Percentiles rank a stretch among this genome's conserved stretches.
Evolutionary conservation across 2,888 invertebrate species (phyloP).

Genomic region (Abscondita cerata): DNA sequence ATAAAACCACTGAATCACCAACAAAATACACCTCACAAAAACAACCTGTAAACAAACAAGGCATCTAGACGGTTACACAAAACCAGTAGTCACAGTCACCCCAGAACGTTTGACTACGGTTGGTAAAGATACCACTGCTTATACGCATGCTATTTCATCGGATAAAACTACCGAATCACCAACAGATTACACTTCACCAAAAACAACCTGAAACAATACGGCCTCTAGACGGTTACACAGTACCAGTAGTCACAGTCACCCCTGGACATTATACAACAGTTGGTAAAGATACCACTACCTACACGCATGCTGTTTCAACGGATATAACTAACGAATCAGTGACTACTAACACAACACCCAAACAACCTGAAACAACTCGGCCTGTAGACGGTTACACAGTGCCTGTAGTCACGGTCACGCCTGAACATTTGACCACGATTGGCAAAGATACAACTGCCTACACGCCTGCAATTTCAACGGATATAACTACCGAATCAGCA

Average conservation of each 20-base stretch:
- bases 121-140: too few species aligned
- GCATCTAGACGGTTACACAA: neutral
- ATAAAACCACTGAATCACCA: neutral
- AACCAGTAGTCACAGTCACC: neutral
- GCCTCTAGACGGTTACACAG: too few species aligned
- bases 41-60: neutral
- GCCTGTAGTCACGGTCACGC: neutral
- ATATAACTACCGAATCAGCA: neutral
- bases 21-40: neutral
- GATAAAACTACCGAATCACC: too few species aligned
- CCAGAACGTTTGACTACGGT: too few species aligned
- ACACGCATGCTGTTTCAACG: too few species aligned
- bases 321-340: neutral
- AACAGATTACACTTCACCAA: too few species aligned
- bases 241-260: too few species aligned
- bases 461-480: neutral
- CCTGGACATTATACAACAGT: too few species aligned
- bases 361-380: neutral
- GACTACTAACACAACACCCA: neutral
- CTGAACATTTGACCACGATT: neutral
- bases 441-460: neutral
- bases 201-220: too few species aligned
- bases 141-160: too few species aligned
- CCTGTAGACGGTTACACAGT: neutral
- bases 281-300: too few species aligned